phyloP scores from a whole-genome alignment of 2,888 invertebrate genomes.

The Smittia aterrima region DNA sequence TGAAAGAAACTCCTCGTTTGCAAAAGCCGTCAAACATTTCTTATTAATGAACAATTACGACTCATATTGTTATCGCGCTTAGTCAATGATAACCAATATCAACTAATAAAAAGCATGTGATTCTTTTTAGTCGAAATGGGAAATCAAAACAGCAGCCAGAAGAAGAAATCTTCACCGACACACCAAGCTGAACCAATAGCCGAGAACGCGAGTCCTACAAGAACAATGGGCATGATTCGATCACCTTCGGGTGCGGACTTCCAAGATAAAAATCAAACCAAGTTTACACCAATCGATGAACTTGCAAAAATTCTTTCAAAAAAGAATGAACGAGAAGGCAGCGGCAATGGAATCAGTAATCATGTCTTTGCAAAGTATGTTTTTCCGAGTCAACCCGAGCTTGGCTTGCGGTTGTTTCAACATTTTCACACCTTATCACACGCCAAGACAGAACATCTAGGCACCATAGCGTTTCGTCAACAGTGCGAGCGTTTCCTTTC shows the following conservation, averaged over 20 bases:
- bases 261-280: slow-evolving; percentile 61
- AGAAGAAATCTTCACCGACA: slow-evolving; percentile 5
- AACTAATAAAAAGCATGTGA: background rate
- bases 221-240: slow-evolving; percentile 56
- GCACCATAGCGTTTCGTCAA: slow-evolving; percentile 64
- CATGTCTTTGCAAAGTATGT: slow-evolving; percentile 61
- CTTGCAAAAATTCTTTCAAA: slow-evolving; percentile 59
- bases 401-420: slow-evolving; percentile 67
- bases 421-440: slow-evolving; percentile 62
- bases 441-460: slow-evolving; percentile 62
- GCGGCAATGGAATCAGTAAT: slow-evolving; percentile 40
- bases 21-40: too few relatives aligned
- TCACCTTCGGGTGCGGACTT: slow-evolving; percentile 68
- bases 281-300: slow-evolving; percentile 72
- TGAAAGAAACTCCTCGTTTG: too few relatives aligned
- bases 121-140: slow-evolving; percentile 18
- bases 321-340: slow-evolving; percentile 35
- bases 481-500: slow-evolving; percentile 67
- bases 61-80: too few relatives aligned
- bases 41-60: too few relatives aligned
- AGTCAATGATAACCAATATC: background rate
- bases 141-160: slow-evolving; percentile 24
- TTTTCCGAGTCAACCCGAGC: slow-evolving; percentile 73
- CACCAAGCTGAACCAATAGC: background rate
- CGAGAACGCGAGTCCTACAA: background rate